Percentiles rank a stretch among this genome's conserved stretches.
Evolutionary conservation across 2,888 invertebrate species (phyloP).

Genomic region (Mythimna loreyi): DNA sequence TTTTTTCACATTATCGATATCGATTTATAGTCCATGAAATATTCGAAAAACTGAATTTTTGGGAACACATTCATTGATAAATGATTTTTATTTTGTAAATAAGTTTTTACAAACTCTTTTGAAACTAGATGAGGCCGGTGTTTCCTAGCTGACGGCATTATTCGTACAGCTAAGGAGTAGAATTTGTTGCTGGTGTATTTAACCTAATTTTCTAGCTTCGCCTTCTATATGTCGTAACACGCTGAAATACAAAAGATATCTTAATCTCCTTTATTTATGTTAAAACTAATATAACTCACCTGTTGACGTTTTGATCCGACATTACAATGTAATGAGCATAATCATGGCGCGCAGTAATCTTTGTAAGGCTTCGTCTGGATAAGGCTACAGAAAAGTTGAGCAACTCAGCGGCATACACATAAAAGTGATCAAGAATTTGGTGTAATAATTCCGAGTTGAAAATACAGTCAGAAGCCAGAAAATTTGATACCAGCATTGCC

Average conservation of each 20-base stretch:
- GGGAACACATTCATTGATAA: neutral
- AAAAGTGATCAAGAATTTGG: too few relatives aligned
- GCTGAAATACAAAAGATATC: constrained; percentile 13
- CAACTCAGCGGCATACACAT: neutral
- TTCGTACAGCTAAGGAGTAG: neutral
- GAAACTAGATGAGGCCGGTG: too few relatives aligned
- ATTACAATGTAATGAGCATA: constrained; percentile 46
- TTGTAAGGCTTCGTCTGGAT: constrained; percentile 10
- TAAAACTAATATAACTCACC: constrained; percentile 65
- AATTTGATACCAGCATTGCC: too few relatives aligned
- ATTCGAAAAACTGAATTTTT: neutral
- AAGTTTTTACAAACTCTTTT: too few relatives aligned
- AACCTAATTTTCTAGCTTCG: neutral
- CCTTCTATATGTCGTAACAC: neutral
- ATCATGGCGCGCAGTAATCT: constrained; percentile 33
- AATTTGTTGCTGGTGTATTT: neutral
- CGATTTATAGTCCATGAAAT: too few relatives aligned
- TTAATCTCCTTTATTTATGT: constrained; percentile 43
- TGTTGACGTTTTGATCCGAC: constrained; percentile 59
- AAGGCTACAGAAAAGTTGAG: constrained; percentile 1
- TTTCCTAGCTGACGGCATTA: too few relatives aligned
- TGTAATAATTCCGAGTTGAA: too few relatives aligned
- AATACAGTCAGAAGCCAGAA: too few relatives aligned
- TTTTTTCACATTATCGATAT: too few relatives aligned
- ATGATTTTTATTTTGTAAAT: too few relatives aligned